A percentile compares a stretch with the other conserved stretches of the same genome.
Evolutionary conservation across 2,797 vertebrate species (phyloP).

Genomic region (Danio albolineatus): DNA sequence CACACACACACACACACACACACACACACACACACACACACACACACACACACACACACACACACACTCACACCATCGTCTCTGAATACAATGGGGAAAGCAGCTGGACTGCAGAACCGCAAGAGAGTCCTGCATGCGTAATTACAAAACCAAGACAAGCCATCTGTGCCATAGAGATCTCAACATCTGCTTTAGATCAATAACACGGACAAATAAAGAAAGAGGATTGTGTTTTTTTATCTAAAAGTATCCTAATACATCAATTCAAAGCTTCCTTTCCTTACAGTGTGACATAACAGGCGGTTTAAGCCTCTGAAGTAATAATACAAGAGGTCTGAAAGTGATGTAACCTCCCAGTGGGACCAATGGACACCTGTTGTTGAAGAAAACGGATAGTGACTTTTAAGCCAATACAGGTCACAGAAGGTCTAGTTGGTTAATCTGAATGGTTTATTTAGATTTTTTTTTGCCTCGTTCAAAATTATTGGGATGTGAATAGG

Average conservation of each 20-base stretch:
- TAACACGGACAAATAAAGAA: constrained; percentile 41
- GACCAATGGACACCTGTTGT: constrained; percentile 52
- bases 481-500: neutral
- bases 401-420: constrained; percentile 29
- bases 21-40: neutral
- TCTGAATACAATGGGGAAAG: constrained; percentile 57
- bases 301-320: constrained; percentile 12
- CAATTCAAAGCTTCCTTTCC: constrained; percentile 32
- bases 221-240: constrained; percentile 15
- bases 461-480: neutral
- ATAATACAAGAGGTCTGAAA: constrained; percentile 1
- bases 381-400: constrained; percentile 49
- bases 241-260: constrained; percentile 7
- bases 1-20: neutral
- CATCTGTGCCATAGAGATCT: constrained; percentile 62
- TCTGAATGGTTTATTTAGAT: neutral
- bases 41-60: constrained; percentile 5
- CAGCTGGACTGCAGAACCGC: constrained; percentile 64
- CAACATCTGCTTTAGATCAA: constrained; percentile 60
- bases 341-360: constrained; percentile 46
- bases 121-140: constrained; percentile 55
- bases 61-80: constrained; percentile 29
- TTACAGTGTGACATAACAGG: constrained; percentile 6
- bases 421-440: neutral
- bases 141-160: constrained; percentile 59